Conservation (phyloP, 2,113 vertebrate genomes). For the Anguilla japonica region DNA sequence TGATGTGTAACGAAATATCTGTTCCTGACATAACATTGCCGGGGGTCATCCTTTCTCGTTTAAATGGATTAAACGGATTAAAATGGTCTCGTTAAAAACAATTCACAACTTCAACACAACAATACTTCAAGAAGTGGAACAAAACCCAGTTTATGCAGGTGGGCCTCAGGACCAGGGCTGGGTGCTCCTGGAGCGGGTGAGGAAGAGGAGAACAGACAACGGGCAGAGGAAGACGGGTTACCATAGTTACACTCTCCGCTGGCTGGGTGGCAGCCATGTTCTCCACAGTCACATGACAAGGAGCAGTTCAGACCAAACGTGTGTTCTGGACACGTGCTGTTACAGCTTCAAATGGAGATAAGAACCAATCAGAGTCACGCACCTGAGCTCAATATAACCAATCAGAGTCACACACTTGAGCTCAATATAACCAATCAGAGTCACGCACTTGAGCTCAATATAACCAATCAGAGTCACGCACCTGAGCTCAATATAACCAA, state of each 20-base stretch:
- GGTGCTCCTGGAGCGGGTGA: background rate
- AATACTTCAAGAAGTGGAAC: too few species aligned
- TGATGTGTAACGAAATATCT: too few species aligned
- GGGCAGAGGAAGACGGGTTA: conserved; percentile 45
- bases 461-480: too few species aligned
- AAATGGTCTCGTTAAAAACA: too few species aligned
- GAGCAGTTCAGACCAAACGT: conserved; percentile 87
- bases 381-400: background rate
- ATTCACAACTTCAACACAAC: too few species aligned
- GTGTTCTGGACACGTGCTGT: conserved; percentile 77
- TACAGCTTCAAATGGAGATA: conserved; percentile 76
- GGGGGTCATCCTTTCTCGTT: too few species aligned
- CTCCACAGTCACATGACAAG: conserved; percentile 71
- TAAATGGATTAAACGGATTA: too few species aligned
- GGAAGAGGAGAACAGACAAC: background rate
- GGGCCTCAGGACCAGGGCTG: too few species aligned
- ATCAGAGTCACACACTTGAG: conserved; percentile 6
- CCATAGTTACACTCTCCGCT: conserved; percentile 79
- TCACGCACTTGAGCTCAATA: background rate
- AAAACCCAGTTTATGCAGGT: too few species aligned
- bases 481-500: too few species aligned
- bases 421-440: background rate
- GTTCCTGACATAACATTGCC: too few species aligned
- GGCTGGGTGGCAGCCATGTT: conserved; percentile 70
- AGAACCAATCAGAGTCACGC: background rate